A percentile compares a stretch with the other conserved stretches of the same genome.
Evolutionary conservation across 2,888 invertebrate species (phyloP).

Genomic region (Schizaphis graminum): DNA sequence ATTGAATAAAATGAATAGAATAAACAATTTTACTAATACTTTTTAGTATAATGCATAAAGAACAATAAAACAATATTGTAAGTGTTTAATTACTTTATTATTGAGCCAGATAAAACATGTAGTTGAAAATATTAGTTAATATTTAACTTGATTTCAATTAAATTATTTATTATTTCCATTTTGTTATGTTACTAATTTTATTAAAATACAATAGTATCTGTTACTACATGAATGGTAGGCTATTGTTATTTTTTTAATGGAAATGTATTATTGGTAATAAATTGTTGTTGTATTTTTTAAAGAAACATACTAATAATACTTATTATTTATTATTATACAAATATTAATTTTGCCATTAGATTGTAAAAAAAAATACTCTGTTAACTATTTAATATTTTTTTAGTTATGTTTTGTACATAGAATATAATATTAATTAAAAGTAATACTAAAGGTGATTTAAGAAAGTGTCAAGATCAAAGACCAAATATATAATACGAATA

Average conservation of each 20-base stretch:
- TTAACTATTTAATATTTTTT: slow-evolving; percentile 65
- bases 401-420: slow-evolving; percentile 65
- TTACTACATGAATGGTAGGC: slow-evolving; percentile 9
- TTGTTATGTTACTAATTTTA: slow-evolving; percentile 37
- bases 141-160: slow-evolving; percentile 33
- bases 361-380: slow-evolving; percentile 55
- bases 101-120: slow-evolving; percentile 34
- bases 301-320: slow-evolving; percentile 54
- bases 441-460: neutral
- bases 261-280: slow-evolving; percentile 52
- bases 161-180: slow-evolving; percentile 33
- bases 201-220: slow-evolving; percentile 39
- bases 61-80: slow-evolving; percentile 13
- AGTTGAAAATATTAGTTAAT: neutral
- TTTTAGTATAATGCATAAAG: slow-evolving; percentile 12
- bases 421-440: slow-evolving; percentile 42
- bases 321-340: slow-evolving; percentile 57
- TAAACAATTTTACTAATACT: slow-evolving; percentile 22
- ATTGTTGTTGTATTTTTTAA: slow-evolving; percentile 60
- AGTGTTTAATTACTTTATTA: slow-evolving; percentile 34
- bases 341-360: slow-evolving; percentile 64
- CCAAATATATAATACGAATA: neutral
- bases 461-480: slow-evolving; percentile 6
- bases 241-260: slow-evolving; percentile 51
- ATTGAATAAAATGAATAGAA: slow-evolving; percentile 20